Conservation (phyloP, 2,888 invertebrate genomes). For the Tetranychus truncatus region DNA sequence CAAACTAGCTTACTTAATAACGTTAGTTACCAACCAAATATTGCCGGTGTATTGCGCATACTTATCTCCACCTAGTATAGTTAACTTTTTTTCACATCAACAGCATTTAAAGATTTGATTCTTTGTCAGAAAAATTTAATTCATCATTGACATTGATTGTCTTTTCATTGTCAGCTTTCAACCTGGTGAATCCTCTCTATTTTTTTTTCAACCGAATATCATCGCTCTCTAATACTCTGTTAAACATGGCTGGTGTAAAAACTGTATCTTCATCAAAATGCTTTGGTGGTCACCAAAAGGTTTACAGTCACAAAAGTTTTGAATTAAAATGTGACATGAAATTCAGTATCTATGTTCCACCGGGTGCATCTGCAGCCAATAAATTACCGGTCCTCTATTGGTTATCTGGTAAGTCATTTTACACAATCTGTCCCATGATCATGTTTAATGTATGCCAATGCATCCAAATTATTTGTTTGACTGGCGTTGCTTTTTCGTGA, state of each 20-base stretch:
- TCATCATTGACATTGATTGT: no score
- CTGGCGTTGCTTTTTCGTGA: neutral
- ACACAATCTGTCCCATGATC: neutral
- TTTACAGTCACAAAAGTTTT: slow-evolving; percentile 56
- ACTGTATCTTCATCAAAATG: slow-evolving; percentile 39
- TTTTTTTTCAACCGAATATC: no score
- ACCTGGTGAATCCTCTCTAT: no score
- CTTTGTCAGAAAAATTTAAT: no score
- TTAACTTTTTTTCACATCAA: no score
- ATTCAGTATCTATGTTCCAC: slow-evolving; percentile 75
- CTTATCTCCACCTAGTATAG: no score
- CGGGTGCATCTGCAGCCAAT: slow-evolving; percentile 43
- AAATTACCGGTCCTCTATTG: slow-evolving; percentile 66
- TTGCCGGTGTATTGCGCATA: no score
- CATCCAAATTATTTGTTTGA: neutral
- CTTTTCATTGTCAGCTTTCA: no score
- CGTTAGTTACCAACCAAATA: no score
- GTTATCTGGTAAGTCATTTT: slow-evolving; percentile 41
- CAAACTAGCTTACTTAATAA: no score
- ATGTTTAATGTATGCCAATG: neutral
- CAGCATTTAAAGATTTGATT: no score
- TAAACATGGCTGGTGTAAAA: slow-evolving; percentile 10
- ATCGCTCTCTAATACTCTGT: neutral
- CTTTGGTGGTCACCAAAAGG: slow-evolving; percentile 68
- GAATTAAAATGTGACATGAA: slow-evolving; percentile 74